phyloP scores from a whole-genome alignment of 2,797 vertebrate species.

The Spheniscus humboldti region DNA sequence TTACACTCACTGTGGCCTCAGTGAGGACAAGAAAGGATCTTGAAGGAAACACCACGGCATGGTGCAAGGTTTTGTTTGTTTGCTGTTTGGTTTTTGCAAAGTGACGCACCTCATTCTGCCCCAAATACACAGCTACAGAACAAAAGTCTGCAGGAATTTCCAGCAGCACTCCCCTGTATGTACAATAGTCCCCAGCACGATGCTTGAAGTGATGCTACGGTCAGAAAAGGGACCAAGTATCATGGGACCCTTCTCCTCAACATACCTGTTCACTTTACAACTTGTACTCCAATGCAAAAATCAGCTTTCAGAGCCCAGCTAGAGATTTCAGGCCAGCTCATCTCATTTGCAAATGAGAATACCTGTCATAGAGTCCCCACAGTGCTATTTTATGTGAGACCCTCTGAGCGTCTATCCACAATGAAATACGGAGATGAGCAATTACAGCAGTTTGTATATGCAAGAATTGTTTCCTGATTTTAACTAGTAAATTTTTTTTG shows the following conservation, averaged over 20 bases:
- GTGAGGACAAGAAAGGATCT: neutral
- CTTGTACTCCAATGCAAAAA: neutral
- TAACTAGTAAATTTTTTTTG: neutral
- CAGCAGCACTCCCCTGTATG: neutral
- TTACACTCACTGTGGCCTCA: neutral
- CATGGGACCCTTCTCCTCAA: neutral
- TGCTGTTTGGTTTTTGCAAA: neutral
- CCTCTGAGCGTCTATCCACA: neutral
- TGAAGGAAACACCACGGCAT: neutral
- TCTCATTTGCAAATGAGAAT: neutral
- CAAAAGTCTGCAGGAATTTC: neutral
- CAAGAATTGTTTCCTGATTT: neutral
- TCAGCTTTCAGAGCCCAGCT: neutral
- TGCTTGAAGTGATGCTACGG: neutral
- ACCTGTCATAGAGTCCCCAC: neutral
- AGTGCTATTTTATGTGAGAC: neutral
- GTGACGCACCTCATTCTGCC: neutral
- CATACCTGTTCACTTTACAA: neutral
- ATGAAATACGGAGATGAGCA: neutral
- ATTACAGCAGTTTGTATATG: neutral
- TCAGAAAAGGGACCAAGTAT: neutral
- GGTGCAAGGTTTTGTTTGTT: neutral
- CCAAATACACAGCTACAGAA: neutral
- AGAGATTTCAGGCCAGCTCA: neutral
- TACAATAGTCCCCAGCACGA: neutral